phyloP scores from a whole-genome alignment of 1,140 invertebrate species.

The Drosophila funebris region DNA sequence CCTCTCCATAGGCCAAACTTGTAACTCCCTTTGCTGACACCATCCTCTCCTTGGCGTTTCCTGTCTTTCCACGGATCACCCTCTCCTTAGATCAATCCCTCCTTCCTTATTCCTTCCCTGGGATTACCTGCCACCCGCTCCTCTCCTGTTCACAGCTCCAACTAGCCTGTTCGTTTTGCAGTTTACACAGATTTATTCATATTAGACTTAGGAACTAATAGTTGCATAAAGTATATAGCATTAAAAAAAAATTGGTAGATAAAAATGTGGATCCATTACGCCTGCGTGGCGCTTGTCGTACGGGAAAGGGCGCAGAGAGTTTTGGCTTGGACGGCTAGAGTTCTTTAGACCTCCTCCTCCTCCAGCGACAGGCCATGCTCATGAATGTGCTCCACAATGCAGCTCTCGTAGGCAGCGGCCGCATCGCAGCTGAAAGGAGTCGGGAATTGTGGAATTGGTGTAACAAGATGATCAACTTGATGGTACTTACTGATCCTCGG shows the following conservation, averaged over 20 bases:
- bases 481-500: constrained; percentile 68
- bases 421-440: constrained; percentile 54
- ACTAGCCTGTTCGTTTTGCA: no score
- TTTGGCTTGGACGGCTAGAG: background rate
- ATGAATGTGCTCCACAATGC: constrained; percentile 59
- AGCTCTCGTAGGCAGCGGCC: constrained; percentile 45
- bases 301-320: background rate
- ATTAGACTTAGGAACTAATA: constrained; percentile 20
- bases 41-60: no score
- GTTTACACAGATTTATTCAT: constrained; percentile 15
- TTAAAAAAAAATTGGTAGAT: constrained; percentile 1
- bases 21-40: no score
- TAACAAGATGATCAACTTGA: no score
- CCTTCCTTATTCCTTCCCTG: background rate
- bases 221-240: constrained; percentile 9
- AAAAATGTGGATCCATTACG: background rate
- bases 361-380: constrained; percentile 54
- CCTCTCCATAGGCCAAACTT: no score
- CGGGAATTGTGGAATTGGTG: background rate
- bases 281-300: constrained; percentile 41
- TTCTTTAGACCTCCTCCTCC: constrained; percentile 36
- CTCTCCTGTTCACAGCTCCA: background rate
- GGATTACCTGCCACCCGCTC: background rate
- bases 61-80: no score
- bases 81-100: no score